phyloP scores from a whole-genome alignment of 2,797 vertebrate species.

The Semotilus atromaculatus region DNA sequence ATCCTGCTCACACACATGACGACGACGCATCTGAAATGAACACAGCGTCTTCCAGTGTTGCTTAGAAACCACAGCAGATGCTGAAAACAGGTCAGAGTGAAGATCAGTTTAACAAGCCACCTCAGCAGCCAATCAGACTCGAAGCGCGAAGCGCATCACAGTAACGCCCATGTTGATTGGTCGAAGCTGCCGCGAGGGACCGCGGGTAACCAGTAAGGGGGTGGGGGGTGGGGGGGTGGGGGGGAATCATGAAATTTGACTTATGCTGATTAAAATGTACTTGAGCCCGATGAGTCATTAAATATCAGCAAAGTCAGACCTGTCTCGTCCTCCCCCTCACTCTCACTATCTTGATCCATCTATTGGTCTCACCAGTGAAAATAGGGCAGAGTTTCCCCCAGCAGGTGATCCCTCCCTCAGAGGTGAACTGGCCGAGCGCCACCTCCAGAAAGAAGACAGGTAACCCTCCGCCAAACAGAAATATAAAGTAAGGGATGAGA shows the following conservation, averaged over 20 bases:
- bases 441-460: constrained; percentile 99
- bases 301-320: not conserved
- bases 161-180: constrained; percentile 18
- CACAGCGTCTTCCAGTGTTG: constrained; percentile 53
- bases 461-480: constrained; percentile 96
- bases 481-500: constrained; percentile 99
- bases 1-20: constrained; percentile 6
- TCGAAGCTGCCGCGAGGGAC: not conserved
- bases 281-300: not conserved
- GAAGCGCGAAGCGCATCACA: not conserved
- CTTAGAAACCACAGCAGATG: constrained; percentile 53
- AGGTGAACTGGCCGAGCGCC: constrained; percentile 97
- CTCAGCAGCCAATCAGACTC: constrained; percentile 13
- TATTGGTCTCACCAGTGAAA: constrained; percentile 90
- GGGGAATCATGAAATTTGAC: not conserved
- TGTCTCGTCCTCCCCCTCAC: not conserved
- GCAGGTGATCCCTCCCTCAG: constrained; percentile 98
- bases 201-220: not conserved
- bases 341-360: not conserved
- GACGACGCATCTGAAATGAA: constrained; percentile 50
- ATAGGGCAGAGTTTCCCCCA: constrained; percentile 98
- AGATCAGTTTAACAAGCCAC: constrained; percentile 7
- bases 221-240: not conserved
- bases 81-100: constrained; percentile 51
- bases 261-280: constrained; percentile 26